Base-by-base conservation (phyloP, 2,888 invertebrate species). In the Prenolepis imparis region DNA sequence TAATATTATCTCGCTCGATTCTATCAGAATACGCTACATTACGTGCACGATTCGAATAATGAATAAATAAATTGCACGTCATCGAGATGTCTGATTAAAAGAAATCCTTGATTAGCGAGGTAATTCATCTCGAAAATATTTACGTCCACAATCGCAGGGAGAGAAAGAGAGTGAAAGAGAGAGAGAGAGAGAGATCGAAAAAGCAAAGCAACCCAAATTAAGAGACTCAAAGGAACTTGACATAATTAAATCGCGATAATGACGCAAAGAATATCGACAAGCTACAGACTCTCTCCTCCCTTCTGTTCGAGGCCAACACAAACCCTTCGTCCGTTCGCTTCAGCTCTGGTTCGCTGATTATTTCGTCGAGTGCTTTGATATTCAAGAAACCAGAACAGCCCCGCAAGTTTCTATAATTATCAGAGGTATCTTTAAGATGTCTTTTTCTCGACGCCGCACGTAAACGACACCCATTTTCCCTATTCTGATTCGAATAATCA, bases 161-260 rank as follows among this genome's bases (percentile, higher is more conserved):
- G 59, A 24, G 39, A 44, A 57, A 28, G 11, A 63, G 52, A 39
- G 74, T 2, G 57, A 57, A 44, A 18, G 57, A 77, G 64, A 75
- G 28, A 39, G 11, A 63, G 74, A 1, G 57, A 57, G 59, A 18
- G 57, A 77, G 64, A 75, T 9, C 6, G 39, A 57, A 24, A 32
- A 24, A 48, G 78, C 28, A 44, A 59, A 72, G 72, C 67, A 59
- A 11, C 8, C 52, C 85, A 92, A 93, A 92, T 92, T 91, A 93
- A 93, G 92, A 91, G 86, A 91, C 90, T 93, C 93, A 92, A 92
- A 93, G 93, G 90, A 90, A 92, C 90, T 92, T 90, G 90, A 92
- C 87, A 91, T 92, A 93, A 93, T 93, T 92, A 93, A 93, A 93
- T 93, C 92, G 91, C 91, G 91, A 92, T 93, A 93, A 93, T 93